These are phyloP conservation scores for Gila orcuttii DNA, from an alignment of 2,113 vertebrate species.

Conservation along the genomic window DNA sequence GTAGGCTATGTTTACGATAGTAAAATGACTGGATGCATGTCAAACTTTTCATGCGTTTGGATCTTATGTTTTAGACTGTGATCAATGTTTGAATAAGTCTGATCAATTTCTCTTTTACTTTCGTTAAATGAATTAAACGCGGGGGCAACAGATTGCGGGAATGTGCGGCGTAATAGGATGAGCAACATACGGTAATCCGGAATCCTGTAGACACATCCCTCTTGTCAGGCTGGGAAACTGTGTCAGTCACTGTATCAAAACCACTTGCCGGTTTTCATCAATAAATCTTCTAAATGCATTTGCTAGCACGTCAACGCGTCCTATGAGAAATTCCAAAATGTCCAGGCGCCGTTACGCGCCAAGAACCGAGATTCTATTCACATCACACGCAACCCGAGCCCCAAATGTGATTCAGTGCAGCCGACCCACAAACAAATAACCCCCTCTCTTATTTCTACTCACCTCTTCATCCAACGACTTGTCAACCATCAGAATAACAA, in stretches of 20 bases:
- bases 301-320: background rate
- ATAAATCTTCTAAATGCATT: conserved; percentile 7
- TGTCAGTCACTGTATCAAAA: conserved; percentile 1
- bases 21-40: background rate
- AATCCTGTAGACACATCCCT: conserved; percentile 17
- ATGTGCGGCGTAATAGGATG: conserved; percentile 58
- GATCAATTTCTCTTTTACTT: conserved; percentile 38
- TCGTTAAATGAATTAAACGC: conserved; percentile 35
- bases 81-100: background rate
- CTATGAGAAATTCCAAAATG: background rate
- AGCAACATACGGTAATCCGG: conserved; percentile 53
- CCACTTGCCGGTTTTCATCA: background rate
- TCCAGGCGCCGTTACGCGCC: background rate
- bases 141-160: conserved; percentile 57
- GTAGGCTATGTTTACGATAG: background rate
- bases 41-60: background rate
- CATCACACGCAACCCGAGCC: background rate
- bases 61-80: background rate
- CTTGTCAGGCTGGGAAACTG: conserved; percentile 1
- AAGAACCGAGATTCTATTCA: background rate
- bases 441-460: background rate
- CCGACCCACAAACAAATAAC: conserved; percentile 22
- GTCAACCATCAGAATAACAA: conserved; percentile 25
- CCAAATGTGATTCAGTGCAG: background rate
- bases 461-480: conserved; percentile 29